Evolutionary conservation across 2,888 invertebrate genomes (phyloP).

Genomic region (Cecidostiba fungosa): DNA sequence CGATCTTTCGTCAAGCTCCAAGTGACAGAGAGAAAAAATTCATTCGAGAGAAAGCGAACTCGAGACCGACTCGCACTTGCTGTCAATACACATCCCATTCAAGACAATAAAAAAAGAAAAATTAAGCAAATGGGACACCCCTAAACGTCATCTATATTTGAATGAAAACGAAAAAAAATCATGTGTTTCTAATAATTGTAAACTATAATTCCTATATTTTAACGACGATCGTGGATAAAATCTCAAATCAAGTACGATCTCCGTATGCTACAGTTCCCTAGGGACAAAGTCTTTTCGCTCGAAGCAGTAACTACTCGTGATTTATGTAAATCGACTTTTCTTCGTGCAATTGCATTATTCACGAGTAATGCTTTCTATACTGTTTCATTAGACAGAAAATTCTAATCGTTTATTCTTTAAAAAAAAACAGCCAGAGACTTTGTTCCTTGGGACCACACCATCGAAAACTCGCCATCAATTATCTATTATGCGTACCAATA

Average conservation of each 20-base stretch:
- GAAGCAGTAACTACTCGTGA: not conserved
- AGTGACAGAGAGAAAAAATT: not conserved
- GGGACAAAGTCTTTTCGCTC: constrained; percentile 47
- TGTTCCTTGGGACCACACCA: constrained; percentile 30
- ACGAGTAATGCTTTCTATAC: not conserved
- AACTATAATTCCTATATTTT: constrained; percentile 67
- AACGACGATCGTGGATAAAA: constrained; percentile 58
- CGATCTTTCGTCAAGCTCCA: constrained; percentile 18
- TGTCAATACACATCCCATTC: constrained; percentile 56
- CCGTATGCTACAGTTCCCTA: constrained; percentile 8
- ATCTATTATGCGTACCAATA: constrained; percentile 38
- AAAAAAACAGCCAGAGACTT: constrained; percentile 30
- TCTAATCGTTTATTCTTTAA: constrained; percentile 30
- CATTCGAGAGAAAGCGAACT: not conserved
- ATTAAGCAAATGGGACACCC: constrained; percentile 72
- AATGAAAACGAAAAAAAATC: constrained; percentile 50
- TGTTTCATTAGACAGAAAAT: not conserved
- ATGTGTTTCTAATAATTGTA: constrained; percentile 64
- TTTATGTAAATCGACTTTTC: not conserved
- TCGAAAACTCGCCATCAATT: constrained; percentile 36
- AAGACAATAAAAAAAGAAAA: constrained; percentile 63
- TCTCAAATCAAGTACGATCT: constrained; percentile 51
- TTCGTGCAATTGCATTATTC: constrained; percentile 15
- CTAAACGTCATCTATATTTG: constrained; percentile 68
- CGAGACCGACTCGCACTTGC: constrained; percentile 7